Base-by-base conservation (phyloP, 2,113 vertebrate genomes). In the Sapajus apella region DNA sequence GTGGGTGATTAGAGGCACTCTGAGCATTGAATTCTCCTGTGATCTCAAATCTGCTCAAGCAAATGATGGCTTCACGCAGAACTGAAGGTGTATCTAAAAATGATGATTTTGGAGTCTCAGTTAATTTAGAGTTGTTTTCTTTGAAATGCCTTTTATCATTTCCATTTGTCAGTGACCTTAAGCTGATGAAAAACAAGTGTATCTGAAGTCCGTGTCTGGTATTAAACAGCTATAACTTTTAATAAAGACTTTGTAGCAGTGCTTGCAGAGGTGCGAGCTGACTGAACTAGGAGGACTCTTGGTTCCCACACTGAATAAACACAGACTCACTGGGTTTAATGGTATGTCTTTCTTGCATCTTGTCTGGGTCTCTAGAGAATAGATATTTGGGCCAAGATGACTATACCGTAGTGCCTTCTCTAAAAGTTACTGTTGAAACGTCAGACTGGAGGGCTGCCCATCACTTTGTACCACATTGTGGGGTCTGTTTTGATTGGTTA, bases 31-130 rank as follows among this genome's bases (percentile, higher is more conserved):
- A 97, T 97, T 98, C 96, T 98, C 95, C 94, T 96, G 95, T 96
- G 96, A 98, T 98, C 97, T 98, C 97, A 98, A 97, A 97, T 97
- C 91, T 91, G 92, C 96, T 98, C 90, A 86, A 97, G 97, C 72
- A 95, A 96, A 95, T 96, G 91, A 94, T 87, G 90, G 87, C 90
- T 98, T 93, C 58, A 97, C 94, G 84, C 92, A 97, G 96, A 97
- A 98, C 80, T 73, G 95, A 97, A 95, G 94, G 73, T 95, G 58
- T 56, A 55, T 91, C 82, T 91, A 91, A 97, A 98, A 93, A 6
- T 72, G 56, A 82, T 73, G 97, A 98, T 90, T 91, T 92, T 92
- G 72, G 75, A 89, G 84, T 88, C 68, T 93, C 73, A 55, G 85
- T 52, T 87, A 86, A 89, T 68, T 91, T 43, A 87, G 66, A 85